Evolutionary conservation across 1,140 invertebrate species (phyloP).

Genomic region (Pseudomyrmex flavicornis): DNA sequence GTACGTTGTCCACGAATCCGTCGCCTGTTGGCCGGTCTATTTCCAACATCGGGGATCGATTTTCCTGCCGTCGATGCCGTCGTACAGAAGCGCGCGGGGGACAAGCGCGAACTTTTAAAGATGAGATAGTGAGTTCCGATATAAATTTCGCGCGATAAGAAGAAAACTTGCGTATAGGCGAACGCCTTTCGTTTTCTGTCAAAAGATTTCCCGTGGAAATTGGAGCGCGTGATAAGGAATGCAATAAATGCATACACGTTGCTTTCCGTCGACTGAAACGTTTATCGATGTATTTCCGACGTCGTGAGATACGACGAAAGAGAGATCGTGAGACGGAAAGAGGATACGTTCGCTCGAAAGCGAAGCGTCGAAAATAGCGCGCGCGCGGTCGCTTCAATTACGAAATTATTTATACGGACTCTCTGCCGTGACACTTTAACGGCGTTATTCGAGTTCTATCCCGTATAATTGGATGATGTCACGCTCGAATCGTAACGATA

Average conservation of each 20-base stretch:
- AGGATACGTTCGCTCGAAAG: not conserved
- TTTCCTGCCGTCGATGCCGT: conserved; percentile 19
- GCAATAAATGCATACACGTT: not conserved
- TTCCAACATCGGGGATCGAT: conserved; percentile 44
- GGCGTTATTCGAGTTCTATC: conserved; percentile 23
- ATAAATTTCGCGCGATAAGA: not conserved
- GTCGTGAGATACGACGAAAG: no score
- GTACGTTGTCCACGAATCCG: conserved; percentile 51
- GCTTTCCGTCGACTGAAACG: not conserved
- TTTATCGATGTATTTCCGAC: conserved; percentile 9
- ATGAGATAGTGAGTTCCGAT: not conserved
- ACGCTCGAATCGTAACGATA: conserved; percentile 20
- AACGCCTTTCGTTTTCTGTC: not conserved
- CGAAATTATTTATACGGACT: not conserved
- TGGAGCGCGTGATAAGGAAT: not conserved
- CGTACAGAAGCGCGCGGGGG: not conserved
- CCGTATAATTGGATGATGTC: conserved; percentile 40
- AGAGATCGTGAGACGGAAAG: no score
- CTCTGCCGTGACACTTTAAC: not conserved
- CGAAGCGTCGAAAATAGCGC: not conserved
- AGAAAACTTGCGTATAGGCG: conserved; percentile 4
- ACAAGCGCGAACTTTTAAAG: conserved; percentile 3
- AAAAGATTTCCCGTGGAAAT: conserved; percentile 4
- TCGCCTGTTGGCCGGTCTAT: conserved; percentile 59
- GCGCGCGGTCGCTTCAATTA: not conserved